Conservation (phyloP, 1,140 invertebrate genomes). For the Cherax quadricarinatus region DNA sequence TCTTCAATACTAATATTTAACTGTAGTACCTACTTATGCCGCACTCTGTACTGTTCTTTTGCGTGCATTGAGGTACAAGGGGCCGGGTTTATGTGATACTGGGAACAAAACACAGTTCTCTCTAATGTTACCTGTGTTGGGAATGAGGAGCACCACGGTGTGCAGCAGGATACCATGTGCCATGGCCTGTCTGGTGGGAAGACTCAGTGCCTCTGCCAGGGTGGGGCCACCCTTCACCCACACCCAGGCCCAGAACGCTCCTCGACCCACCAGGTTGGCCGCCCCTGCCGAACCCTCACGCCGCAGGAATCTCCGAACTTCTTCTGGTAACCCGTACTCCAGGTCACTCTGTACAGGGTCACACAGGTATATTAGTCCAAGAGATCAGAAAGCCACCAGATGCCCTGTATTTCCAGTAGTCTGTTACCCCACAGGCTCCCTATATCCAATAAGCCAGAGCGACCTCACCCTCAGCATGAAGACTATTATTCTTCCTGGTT, state of each 20-base stretch:
- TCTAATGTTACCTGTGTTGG: background rate
- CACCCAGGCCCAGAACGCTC: conserved; percentile 47
- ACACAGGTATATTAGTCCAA: too few relatives aligned
- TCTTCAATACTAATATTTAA: too few relatives aligned
- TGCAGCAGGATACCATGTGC: background rate
- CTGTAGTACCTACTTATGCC: too few relatives aligned
- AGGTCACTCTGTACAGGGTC: conserved; percentile 14
- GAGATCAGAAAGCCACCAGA: background rate
- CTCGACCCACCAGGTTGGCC: background rate
- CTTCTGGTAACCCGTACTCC: conserved; percentile 21
- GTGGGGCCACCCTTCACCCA: conserved; percentile 50
- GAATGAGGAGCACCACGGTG: background rate
- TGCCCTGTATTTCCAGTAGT: background rate
- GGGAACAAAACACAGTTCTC: too few relatives aligned
- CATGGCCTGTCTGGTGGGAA: conserved; percentile 13
- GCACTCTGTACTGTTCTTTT: too few relatives aligned
- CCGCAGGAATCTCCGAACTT: conserved; percentile 1
- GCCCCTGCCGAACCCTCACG: conserved; percentile 24
- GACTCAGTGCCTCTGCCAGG: conserved; percentile 13
- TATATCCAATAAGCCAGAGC: background rate
- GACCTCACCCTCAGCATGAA: conserved; percentile 43
- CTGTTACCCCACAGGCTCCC: background rate
- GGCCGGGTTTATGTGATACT: too few relatives aligned
- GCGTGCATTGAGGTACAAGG: too few relatives aligned
- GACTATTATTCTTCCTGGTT: conserved; percentile 31